These are phyloP conservation scores for Athalia circularis DNA, from an alignment of 2,888 invertebrate species.

Conservation along the genomic window DNA sequence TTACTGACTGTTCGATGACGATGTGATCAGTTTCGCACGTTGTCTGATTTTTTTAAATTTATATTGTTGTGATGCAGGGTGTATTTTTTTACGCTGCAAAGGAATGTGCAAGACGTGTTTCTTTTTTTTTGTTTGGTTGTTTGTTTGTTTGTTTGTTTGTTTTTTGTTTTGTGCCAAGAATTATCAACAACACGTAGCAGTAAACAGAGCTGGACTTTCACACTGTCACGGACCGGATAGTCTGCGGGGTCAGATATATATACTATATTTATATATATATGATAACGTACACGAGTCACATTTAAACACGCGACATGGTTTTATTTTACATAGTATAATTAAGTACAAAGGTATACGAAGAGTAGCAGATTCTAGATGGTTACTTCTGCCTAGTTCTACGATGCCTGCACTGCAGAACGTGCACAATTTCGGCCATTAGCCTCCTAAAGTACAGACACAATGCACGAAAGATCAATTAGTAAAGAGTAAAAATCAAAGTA, in stretches of 20 bases:
- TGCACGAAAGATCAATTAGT: not conserved
- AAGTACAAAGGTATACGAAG: conserved; percentile 23
- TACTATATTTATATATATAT: too few relatives aligned
- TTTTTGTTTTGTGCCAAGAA: too few relatives aligned
- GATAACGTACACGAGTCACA: conserved; percentile 23
- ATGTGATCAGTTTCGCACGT: too few relatives aligned
- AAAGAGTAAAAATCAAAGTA: conserved; percentile 17
- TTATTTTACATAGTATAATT: too few relatives aligned
- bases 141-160: not conserved
- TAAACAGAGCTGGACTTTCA: too few relatives aligned
- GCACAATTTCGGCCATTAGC: conserved; percentile 36
- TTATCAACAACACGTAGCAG: too few relatives aligned
- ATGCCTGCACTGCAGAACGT: conserved; percentile 26
- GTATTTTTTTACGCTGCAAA: not conserved
- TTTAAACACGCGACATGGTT: conserved; percentile 24
- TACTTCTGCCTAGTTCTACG: conserved; percentile 35
- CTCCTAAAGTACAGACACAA: conserved; percentile 29
- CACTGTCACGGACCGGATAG: too few relatives aligned
- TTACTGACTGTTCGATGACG: not conserved
- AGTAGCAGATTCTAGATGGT: conserved; percentile 34
- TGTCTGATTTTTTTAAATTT: too few relatives aligned
- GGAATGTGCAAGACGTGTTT: conserved; percentile 37
- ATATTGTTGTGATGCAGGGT: too few relatives aligned
- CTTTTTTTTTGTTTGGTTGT: conserved; percentile 40
- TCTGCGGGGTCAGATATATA: conserved; percentile 10